Evolutionary conservation across 2,113 vertebrate genomes (phyloP).

Genomic region (Mionectes macconnelli): DNA sequence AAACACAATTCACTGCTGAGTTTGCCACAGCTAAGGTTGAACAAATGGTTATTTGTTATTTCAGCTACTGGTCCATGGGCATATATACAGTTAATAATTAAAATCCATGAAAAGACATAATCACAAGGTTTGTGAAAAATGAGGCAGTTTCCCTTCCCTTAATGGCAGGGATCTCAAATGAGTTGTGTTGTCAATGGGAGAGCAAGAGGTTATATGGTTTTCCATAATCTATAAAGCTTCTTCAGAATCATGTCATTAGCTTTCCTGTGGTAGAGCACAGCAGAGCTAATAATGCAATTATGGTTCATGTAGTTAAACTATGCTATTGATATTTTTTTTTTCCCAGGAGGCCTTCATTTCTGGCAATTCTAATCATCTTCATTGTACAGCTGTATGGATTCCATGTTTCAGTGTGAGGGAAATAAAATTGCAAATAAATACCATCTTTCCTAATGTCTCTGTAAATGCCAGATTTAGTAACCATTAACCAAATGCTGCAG

Average conservation of each 20-base stretch:
- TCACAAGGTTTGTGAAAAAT: constrained; percentile 11
- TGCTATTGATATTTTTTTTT: constrained; percentile 66
- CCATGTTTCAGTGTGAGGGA: constrained; percentile 6
- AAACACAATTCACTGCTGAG: background rate
- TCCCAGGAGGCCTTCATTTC: constrained; percentile 55
- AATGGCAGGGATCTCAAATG: constrained; percentile 20
- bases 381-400: constrained; percentile 43
- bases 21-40: background rate
- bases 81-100: background rate
- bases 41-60: background rate
- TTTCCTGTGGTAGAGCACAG: constrained; percentile 36
- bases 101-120: background rate
- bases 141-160: background rate
- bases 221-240: constrained; percentile 61
- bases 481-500: constrained; percentile 43
- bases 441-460: constrained; percentile 17
- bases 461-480: constrained; percentile 51
- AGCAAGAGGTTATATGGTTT: constrained; percentile 47
- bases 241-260: constrained; percentile 61
- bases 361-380: constrained; percentile 49
- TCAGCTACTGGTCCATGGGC: background rate
- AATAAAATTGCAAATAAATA: constrained; percentile 57
- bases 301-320: constrained; percentile 62
- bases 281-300: constrained; percentile 65
- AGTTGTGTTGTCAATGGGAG: constrained; percentile 39